Evolutionary conservation across 2,888 invertebrate genomes (phyloP).

Genomic region (Sepioteuthis lessoniana): DNA sequence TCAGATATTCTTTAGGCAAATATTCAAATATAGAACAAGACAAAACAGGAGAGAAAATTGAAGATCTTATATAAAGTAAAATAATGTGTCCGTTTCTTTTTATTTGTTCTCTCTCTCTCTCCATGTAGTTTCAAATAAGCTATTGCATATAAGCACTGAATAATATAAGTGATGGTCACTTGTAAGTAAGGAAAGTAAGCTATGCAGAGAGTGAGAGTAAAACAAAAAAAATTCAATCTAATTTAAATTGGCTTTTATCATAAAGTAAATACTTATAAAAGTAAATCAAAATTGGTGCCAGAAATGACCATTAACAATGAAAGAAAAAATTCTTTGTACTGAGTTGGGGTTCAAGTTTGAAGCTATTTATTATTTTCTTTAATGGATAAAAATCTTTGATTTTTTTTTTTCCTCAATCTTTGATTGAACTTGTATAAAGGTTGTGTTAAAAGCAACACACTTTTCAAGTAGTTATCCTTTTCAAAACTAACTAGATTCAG

Average conservation of each 20-base stretch:
- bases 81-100: not conserved
- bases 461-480: too few relatives aligned
- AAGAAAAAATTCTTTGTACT: too few relatives aligned
- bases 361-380: too few relatives aligned
- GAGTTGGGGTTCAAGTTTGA: too few relatives aligned
- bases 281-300: too few relatives aligned
- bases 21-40: not conserved
- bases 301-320: not conserved
- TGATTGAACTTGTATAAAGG: too few relatives aligned
- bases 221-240: not conserved
- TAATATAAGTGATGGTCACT: constrained; percentile 6
- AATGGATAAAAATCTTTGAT: too few relatives aligned
- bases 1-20: constrained; percentile 12
- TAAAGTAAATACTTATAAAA: not conserved
- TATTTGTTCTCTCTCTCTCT: not conserved
- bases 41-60: not conserved
- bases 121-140: not conserved
- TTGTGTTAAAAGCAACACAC: too few relatives aligned
- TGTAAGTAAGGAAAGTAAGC: not conserved
- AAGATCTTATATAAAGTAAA: not conserved
- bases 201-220: not conserved
- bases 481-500: too few relatives aligned
- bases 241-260: not conserved
- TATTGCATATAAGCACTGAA: not conserved
- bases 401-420: too few relatives aligned